Evolutionary conservation across 64 coral and sea anemone genomes (phyloP).

Genomic region (Hydrozoanthus tunicans): DNA sequence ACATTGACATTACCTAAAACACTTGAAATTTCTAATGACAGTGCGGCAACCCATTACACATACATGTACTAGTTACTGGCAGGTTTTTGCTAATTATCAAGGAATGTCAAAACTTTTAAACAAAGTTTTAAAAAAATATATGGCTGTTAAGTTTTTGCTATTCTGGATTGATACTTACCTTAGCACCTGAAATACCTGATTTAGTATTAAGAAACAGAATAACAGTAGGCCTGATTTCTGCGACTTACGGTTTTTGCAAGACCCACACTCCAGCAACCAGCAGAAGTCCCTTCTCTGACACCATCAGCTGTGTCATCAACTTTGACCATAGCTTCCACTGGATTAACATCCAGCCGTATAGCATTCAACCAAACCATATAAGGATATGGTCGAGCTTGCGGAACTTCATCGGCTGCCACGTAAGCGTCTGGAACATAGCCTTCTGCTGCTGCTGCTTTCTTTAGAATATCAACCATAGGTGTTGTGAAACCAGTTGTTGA

Average conservation of each 20-base stretch:
- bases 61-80: too few relatives aligned
- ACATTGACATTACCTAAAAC: too few relatives aligned
- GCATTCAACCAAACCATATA: conserved; percentile 99
- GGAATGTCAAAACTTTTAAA: too few relatives aligned
- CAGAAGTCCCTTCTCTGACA: conserved; percentile 90
- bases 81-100: too few relatives aligned
- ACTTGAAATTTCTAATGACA: too few relatives aligned
- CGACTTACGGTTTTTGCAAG: conserved; percentile 96
- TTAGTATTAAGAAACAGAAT: too few relatives aligned
- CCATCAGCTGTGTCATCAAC: conserved; percentile 98
- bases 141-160: too few relatives aligned
- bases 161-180: too few relatives aligned
- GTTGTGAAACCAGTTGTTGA: conserved; percentile 94
- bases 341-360: conserved; percentile 90
- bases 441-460: conserved; percentile 70
- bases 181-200: too few relatives aligned
- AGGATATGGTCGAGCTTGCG: conserved; percentile 91
- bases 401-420: conserved; percentile 97
- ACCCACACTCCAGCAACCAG: conserved; percentile 96
- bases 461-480: conserved; percentile 81
- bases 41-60: too few relatives aligned
- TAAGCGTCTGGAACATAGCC: conserved; percentile 93
- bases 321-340: conserved; percentile 90
- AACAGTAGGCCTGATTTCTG: too few relatives aligned
- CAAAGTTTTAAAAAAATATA: too few relatives aligned